Evolutionary conservation across 1,140 invertebrate species (phyloP).

Genomic region (Musca domestica): DNA sequence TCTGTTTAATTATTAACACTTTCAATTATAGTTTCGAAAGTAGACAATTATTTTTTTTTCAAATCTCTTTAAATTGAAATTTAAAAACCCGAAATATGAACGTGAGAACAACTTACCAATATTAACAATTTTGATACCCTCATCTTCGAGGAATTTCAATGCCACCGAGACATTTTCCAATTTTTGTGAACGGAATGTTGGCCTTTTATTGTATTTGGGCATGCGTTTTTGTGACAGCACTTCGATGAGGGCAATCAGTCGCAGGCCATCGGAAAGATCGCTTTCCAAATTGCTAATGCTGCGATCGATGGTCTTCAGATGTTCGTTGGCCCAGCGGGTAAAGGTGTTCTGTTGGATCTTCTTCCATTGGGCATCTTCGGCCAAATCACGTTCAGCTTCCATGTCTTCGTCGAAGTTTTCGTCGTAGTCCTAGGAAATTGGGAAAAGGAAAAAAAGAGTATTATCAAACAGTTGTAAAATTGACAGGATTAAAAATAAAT

Average conservation of each 20-base stretch:
- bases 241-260: slow-evolving; percentile 80
- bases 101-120: slow-evolving; percentile 76
- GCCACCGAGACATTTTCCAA: slow-evolving; percentile 90
- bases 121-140: slow-evolving; percentile 89
- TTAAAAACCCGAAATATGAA: neutral
- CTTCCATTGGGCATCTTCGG: slow-evolving; percentile 91
- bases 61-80: slow-evolving; percentile 1
- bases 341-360: slow-evolving; percentile 95
- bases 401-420: slow-evolving; percentile 72
- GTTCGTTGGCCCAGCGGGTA: slow-evolving; percentile 92
- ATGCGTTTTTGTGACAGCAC: slow-evolving; percentile 80
- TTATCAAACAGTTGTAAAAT: neutral
- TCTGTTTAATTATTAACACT: no score
- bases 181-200: slow-evolving; percentile 85
- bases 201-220: slow-evolving; percentile 83
- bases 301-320: slow-evolving; percentile 78
- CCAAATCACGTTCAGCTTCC: slow-evolving; percentile 78
- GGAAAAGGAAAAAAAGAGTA: neutral
- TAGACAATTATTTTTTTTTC: no score
- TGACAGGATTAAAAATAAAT: no score
- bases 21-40: no score
- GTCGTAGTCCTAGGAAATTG: slow-evolving; percentile 50
- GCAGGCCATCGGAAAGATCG: slow-evolving; percentile 83
- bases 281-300: slow-evolving; percentile 78
- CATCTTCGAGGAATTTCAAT: slow-evolving; percentile 83